Conservation (phyloP, 2,888 invertebrate genomes). For the Lasioglossum villosulum region DNA sequence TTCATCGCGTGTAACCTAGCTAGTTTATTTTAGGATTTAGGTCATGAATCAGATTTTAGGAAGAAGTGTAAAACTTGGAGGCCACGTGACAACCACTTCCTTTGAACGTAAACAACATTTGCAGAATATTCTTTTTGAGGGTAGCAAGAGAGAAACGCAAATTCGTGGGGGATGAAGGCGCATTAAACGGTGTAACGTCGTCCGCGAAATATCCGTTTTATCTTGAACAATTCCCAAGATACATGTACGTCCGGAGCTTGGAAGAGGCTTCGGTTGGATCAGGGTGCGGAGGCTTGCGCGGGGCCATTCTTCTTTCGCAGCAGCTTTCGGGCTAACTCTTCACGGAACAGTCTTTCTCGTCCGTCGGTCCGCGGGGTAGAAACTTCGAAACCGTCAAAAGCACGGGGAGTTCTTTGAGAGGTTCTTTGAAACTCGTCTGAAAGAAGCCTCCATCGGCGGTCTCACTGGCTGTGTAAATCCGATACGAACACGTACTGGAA, state of each 20-base stretch:
- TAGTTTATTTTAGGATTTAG: neutral
- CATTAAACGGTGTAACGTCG: neutral
- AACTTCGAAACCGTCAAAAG: conserved; percentile 73
- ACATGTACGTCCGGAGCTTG: neutral
- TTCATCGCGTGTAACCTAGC: too few species aligned
- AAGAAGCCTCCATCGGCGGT: conserved; percentile 60
- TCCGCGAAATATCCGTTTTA: neutral
- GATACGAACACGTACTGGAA: conserved; percentile 47
- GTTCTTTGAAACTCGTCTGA: conserved; percentile 69
- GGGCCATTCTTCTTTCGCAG: conserved; percentile 46
- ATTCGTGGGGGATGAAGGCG: neutral
- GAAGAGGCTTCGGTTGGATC: conserved; percentile 10
- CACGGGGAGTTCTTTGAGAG: conserved; percentile 71
- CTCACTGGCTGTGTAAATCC: conserved; percentile 55
- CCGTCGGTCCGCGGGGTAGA: conserved; percentile 58
- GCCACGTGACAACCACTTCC: neutral
- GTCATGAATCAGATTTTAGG: neutral
- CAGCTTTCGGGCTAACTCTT: conserved; percentile 41
- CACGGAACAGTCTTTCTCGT: conserved; percentile 33
- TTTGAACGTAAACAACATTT: neutral
- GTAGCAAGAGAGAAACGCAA: neutral
- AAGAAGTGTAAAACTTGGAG: neutral
- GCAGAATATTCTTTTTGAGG: neutral
- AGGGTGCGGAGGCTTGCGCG: neutral
- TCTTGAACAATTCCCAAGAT: conserved; percentile 14